Percentiles rank a stretch among this genome's conserved stretches.
phyloP scores from a whole-genome alignment of 2,113 vertebrate genomes.

The Corapipo altera region DNA sequence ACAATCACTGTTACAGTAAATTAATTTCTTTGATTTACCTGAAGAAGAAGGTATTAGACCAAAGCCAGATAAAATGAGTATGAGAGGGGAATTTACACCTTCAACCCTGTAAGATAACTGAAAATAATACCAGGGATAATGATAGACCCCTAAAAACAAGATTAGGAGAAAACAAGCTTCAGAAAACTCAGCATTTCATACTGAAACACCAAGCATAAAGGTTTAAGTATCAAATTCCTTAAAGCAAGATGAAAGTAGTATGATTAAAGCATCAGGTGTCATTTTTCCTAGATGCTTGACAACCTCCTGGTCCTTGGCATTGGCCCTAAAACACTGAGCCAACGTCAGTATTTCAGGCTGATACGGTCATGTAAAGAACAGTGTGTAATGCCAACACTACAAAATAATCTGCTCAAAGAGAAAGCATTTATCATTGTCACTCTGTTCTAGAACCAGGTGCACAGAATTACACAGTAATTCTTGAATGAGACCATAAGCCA shows the following conservation, averaged over 20 bases:
- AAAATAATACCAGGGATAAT: not conserved
- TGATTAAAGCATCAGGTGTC: not conserved
- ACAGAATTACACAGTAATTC: not conserved
- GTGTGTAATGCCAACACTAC: not conserved
- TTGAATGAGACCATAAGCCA: not conserved
- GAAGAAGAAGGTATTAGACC: not conserved
- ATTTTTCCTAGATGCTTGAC: not conserved
- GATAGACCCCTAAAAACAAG: not conserved
- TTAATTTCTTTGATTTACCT: not conserved
- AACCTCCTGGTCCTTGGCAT: not conserved
- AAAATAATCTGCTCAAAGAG: not conserved
- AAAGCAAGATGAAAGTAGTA: not conserved
- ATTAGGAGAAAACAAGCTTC: not conserved
- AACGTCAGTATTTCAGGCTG: not conserved
- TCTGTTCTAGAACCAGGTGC: not conserved
- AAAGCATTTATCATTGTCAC: not conserved
- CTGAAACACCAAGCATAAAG: not conserved
- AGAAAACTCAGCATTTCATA: not conserved
- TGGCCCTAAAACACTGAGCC: not conserved
- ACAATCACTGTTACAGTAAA: not conserved
- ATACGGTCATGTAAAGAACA: not conserved
- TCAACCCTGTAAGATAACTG: not conserved
- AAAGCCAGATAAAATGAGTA: not conserved
- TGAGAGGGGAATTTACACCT: not conserved
- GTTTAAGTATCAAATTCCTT: not conserved